Evolutionary conservation across 1,140 invertebrate genomes (phyloP).

Genomic region (Atta cephalotes): DNA sequence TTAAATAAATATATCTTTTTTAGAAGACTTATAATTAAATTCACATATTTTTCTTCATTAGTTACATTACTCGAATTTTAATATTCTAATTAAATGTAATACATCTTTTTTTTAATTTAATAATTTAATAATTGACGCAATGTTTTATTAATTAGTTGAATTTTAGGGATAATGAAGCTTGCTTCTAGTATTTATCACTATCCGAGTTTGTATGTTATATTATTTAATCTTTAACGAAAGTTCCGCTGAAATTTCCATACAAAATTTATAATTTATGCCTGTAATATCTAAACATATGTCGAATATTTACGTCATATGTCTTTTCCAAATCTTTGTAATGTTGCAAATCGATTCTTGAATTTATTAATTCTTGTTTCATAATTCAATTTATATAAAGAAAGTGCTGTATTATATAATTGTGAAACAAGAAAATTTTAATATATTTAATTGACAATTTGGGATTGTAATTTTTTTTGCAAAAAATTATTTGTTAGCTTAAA

Average conservation of each 20-base stretch:
- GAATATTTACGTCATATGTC: not conserved
- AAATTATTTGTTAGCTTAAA: not conserved
- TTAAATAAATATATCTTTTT: conserved; percentile 15
- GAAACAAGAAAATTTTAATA: not conserved
- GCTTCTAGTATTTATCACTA: not conserved
- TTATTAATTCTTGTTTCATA: not conserved
- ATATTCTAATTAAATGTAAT: conserved; percentile 3
- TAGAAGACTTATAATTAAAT: not conserved
- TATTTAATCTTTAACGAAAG: conserved; percentile 28
- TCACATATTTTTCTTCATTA: not conserved
- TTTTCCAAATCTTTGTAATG: not conserved
- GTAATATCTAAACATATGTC: conserved; percentile 6
- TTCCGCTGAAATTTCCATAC: not conserved
- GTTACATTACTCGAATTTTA: not conserved
- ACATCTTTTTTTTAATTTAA: not conserved
- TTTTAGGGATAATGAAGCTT: not conserved
- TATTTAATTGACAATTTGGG: not conserved
- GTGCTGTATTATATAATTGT: not conserved
- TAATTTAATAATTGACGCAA: not conserved
- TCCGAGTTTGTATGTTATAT: not conserved
- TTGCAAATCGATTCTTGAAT: not conserved
- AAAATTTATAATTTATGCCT: conserved; percentile 18
- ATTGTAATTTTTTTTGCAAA: not conserved
- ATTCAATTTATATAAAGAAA: not conserved
- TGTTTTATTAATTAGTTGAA: conserved; percentile 6